Conservation (phyloP, 92 coral and sea anemone genomes). For the Scolanthus callimorphus region DNA sequence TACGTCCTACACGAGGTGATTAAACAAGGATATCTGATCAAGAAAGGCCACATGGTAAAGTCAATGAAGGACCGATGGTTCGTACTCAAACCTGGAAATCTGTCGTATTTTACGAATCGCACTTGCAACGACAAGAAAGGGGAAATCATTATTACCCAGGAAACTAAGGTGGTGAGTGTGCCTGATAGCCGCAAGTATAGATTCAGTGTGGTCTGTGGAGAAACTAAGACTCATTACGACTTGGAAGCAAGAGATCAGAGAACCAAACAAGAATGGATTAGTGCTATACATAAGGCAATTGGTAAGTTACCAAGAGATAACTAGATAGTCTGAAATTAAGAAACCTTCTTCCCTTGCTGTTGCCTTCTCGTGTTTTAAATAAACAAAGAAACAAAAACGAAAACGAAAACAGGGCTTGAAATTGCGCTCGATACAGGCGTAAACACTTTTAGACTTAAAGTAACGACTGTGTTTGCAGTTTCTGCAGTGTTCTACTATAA, state of each 20-base stretch:
- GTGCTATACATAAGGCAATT: conserved; percentile 80
- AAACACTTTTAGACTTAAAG: too few relatives aligned
- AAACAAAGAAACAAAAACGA: too few relatives aligned
- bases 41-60: conserved; percentile 90
- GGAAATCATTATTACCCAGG: conserved; percentile 52
- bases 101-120: conserved; percentile 68
- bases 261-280: conserved; percentile 91
- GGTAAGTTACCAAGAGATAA: too few relatives aligned
- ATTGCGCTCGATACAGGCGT: too few relatives aligned
- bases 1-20: conserved; percentile 66
- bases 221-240: conserved; percentile 62
- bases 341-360: too few relatives aligned
- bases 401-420: too few relatives aligned
- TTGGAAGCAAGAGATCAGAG: conserved; percentile 83
- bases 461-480: too few relatives aligned
- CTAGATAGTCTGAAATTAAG: too few relatives aligned
- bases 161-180: conserved; percentile 63
- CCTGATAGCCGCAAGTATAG: conserved; percentile 69
- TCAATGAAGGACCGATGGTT: conserved; percentile 89
- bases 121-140: conserved; percentile 81
- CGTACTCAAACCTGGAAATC: conserved; percentile 75
- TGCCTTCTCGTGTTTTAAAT: too few relatives aligned
- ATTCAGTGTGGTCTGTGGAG: conserved; percentile 71
- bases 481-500: too few relatives aligned
- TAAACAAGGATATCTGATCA: conserved; percentile 82